phyloP scores from a whole-genome alignment of 2,888 invertebrate species.

The Dryadula phaetusa region DNA sequence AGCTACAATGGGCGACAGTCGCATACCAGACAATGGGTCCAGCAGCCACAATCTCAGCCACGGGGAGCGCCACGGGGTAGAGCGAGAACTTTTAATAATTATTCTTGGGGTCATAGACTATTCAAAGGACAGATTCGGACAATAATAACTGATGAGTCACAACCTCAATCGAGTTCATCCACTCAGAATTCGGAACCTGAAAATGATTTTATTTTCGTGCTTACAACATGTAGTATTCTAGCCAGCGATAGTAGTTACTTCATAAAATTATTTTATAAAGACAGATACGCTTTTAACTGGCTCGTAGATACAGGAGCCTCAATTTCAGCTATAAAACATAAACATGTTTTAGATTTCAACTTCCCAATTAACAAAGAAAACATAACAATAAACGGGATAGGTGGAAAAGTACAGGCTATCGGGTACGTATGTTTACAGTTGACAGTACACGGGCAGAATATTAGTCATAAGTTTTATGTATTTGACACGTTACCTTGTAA shows the following conservation, averaged over 20 bases:
- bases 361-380: too few species aligned
- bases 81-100: too few species aligned
- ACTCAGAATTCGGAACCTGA: slow-evolving; percentile 21
- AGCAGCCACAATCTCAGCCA: too few species aligned
- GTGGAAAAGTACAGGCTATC: slow-evolving; percentile 10
- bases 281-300: slow-evolving; percentile 17
- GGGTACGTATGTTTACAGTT: slow-evolving; percentile 14
- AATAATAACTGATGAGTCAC: slow-evolving; percentile 25
- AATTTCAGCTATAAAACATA: slow-evolving; percentile 15
- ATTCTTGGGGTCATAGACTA: too few species aligned
- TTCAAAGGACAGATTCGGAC: not conserved
- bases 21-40: too few species aligned
- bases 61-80: too few species aligned
- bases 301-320: slow-evolving; percentile 15
- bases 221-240: slow-evolving; percentile 16
- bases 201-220: slow-evolving; percentile 23
- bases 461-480: not conserved
- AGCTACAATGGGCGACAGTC: too few species aligned
- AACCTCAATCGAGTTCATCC: slow-evolving; percentile 22
- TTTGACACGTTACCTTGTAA: slow-evolving; percentile 1
- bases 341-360: not conserved
- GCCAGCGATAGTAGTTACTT: slow-evolving; percentile 18
- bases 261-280: slow-evolving; percentile 13
- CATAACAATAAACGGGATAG: slow-evolving; percentile 2
- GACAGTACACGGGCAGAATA: not conserved